Evolutionary conservation across 2,888 invertebrate genomes (phyloP).

Genomic region (Drosophila borborema): DNA sequence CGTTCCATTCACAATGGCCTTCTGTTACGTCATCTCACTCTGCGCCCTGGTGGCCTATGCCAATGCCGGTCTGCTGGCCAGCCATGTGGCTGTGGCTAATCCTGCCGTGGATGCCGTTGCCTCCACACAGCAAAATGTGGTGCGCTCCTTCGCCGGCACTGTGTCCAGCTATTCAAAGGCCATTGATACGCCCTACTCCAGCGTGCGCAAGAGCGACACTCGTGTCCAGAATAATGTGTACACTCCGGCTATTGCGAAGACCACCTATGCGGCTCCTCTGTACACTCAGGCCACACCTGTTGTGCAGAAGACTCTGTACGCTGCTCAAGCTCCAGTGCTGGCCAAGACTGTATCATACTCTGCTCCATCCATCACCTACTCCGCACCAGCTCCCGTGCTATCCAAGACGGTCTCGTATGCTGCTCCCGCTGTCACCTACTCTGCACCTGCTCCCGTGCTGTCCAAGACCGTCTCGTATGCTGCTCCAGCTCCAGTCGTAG

Average conservation of each 20-base stretch:
- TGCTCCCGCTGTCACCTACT: constrained; percentile 45
- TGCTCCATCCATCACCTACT: constrained; percentile 28
- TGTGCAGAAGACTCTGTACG: constrained; percentile 61
- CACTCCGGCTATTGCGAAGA: constrained; percentile 82
- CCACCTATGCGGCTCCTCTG: constrained; percentile 76
- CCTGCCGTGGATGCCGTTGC: constrained; percentile 79
- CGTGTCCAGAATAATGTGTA: constrained; percentile 87
- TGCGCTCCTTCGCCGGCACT: constrained; percentile 87
- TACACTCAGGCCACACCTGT: constrained; percentile 71
- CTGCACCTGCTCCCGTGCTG: constrained; percentile 55
- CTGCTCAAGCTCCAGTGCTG: constrained; percentile 75
- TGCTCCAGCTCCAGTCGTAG: constrained; percentile 55
- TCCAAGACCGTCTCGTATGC: constrained; percentile 60
- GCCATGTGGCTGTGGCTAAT: constrained; percentile 67
- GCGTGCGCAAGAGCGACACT: constrained; percentile 87
- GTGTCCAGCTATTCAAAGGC: constrained; percentile 87
- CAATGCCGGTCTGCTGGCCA: constrained; percentile 87
- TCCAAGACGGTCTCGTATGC: constrained; percentile 60
- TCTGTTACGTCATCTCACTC: constrained; percentile 87
- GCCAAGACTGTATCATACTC: constrained; percentile 67
- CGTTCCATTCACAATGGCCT: constrained; percentile 71
- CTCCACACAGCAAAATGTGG: constrained; percentile 87
- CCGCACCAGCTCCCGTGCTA: constrained; percentile 64
- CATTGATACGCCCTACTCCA: constrained; percentile 88
- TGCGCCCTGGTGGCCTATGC: constrained; percentile 88